A percentile compares a stretch with the other conserved stretches of the same genome.
These are phyloP conservation scores for Hippocampus abdominalis DNA, from an alignment of 2,113 vertebrate species.

Conservation along the genomic window DNA sequence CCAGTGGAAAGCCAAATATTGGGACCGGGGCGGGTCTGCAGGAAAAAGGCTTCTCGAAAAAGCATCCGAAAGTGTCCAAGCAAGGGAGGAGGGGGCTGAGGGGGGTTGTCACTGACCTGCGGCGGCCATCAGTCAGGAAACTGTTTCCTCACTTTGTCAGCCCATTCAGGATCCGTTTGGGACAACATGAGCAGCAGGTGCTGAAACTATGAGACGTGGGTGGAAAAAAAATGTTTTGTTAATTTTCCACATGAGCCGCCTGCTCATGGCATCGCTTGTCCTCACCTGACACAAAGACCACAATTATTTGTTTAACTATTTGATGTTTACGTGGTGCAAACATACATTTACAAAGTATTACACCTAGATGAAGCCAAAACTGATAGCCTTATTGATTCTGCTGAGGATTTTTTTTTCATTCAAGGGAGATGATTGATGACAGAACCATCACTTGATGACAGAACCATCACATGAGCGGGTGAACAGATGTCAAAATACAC, in stretches of 20 bases:
- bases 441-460: too few species aligned
- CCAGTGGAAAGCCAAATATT: constrained; percentile 49
- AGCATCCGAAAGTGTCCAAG: constrained; percentile 27
- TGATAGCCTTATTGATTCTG: too few species aligned
- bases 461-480: too few species aligned
- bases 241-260: neutral
- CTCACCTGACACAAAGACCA: neutral
- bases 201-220: constrained; percentile 73
- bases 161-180: constrained; percentile 78
- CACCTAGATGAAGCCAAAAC: too few species aligned
- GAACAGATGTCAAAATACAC: too few species aligned
- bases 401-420: too few species aligned
- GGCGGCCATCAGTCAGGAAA: constrained; percentile 68
- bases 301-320: neutral
- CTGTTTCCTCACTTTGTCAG: constrained; percentile 73
- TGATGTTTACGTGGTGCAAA: neutral
- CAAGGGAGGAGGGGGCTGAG: constrained; percentile 4
- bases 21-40: constrained; percentile 17
- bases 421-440: too few species aligned
- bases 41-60: constrained; percentile 36
- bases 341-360: neutral
- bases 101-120: constrained; percentile 19
- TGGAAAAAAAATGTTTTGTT: neutral
- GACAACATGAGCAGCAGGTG: constrained; percentile 77
- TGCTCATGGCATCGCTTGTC: constrained; percentile 10